Percentiles rank a stretch among this genome's conserved stretches.
phyloP scores from a whole-genome alignment of 2,888 invertebrate genomes.

The Eremobia ochroleuca region DNA sequence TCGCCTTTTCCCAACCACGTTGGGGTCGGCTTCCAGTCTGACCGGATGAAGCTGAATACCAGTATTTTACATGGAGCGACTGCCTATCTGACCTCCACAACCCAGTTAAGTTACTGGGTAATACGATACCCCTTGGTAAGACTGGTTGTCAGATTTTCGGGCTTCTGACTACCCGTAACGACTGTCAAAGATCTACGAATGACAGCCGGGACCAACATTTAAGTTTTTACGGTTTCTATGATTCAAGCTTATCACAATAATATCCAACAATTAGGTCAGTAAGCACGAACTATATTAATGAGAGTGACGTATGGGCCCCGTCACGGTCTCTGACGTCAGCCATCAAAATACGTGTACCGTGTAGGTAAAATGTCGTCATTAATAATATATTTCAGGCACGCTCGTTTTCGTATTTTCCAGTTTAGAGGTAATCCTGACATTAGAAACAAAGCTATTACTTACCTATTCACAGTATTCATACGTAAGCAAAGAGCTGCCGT shows the following conservation, averaged over 20 bases:
- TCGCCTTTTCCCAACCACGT: no score
- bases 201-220: no score
- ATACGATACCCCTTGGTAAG: no score
- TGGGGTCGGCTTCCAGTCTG: no score
- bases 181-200: no score
- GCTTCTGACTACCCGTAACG: no score
- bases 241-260: conserved; percentile 29
- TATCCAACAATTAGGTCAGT: conserved; percentile 33
- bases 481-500: neutral
- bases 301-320: conserved; percentile 43
- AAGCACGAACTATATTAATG: conserved; percentile 32
- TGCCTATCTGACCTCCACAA: no score
- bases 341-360: conserved; percentile 16
- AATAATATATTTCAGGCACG: conserved; percentile 34
- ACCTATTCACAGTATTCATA: conserved; percentile 23
- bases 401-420: conserved; percentile 36
- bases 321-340: conserved; percentile 43
- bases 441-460: conserved; percentile 23
- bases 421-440: conserved; percentile 44
- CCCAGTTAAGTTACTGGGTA: no score
- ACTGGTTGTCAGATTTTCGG: no score
- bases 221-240: conserved; percentile 1
- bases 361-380: conserved; percentile 32
- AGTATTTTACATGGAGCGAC: no score
- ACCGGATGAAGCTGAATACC: no score